A percentile compares a stretch with the other conserved stretches of the same genome.
Conservation (phyloP, 2,113 vertebrate genomes). For the Eonycteris spelaea region DNA sequence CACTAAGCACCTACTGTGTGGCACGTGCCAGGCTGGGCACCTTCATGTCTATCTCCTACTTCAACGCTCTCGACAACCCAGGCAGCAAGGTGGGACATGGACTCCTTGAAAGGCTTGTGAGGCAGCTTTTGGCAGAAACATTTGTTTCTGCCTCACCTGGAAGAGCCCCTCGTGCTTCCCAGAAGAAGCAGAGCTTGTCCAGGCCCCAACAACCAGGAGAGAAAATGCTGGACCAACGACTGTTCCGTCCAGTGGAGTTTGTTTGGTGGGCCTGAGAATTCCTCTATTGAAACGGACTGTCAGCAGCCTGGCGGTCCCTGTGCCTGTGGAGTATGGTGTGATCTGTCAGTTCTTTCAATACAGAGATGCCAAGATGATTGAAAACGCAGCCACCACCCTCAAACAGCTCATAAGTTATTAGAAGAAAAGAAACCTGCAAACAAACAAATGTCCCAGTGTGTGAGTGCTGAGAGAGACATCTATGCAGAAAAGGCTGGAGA, state of each 20-base stretch:
- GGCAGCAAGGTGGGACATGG: fast-evolving
- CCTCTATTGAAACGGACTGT: not conserved
- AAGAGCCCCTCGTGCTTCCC: not conserved
- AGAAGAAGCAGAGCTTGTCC: not conserved
- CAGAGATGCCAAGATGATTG: not conserved
- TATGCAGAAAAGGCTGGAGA: not conserved
- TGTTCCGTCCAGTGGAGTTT: not conserved
- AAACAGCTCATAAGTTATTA: not conserved
- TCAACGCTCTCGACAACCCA: not conserved
- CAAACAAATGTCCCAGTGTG: not conserved
- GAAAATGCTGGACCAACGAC: not conserved
- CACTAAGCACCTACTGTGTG: not conserved
- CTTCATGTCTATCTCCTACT: not conserved
- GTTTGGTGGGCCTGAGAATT: not conserved
- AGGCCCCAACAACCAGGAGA: not conserved
- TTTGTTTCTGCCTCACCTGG: not conserved
- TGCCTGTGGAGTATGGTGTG: not conserved
- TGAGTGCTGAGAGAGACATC: not conserved
- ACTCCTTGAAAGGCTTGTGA: not conserved
- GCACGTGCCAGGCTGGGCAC: not conserved
- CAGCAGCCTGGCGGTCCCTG: not conserved
- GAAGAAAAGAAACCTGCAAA: not conserved
- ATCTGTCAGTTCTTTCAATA: not conserved
- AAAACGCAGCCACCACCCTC: not conserved
- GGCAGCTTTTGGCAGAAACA: not conserved